Conservation (phyloP, 2,888 invertebrate species). For the Pollenia angustigena region DNA sequence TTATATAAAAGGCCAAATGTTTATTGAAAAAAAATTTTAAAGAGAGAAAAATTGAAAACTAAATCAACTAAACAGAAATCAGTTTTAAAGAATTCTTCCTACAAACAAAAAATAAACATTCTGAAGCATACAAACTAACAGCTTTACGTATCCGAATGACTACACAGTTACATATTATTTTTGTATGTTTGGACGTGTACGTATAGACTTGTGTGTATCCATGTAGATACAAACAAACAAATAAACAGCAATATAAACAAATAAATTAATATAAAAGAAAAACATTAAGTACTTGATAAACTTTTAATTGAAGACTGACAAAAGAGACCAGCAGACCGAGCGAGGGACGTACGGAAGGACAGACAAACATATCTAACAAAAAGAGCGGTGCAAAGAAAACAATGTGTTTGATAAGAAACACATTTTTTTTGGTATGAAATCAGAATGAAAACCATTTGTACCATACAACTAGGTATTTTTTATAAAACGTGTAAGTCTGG, state of each 20-base stretch:
- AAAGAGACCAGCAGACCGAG: conserved; percentile 16
- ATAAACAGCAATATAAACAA: neutral
- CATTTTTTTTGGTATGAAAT: neutral
- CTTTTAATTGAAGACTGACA: conserved; percentile 45
- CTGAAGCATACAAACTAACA: neutral
- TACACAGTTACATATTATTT: neutral
- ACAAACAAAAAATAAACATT: conserved; percentile 2
- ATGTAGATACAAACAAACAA: neutral
- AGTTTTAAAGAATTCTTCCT: conserved; percentile 42
- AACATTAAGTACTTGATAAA: conserved; percentile 48
- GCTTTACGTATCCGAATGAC: neutral
- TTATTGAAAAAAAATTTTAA: conserved; percentile 54
- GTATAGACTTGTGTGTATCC: neutral
- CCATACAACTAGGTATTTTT: neutral
- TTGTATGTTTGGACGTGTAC: neutral
- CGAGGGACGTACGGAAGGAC: neutral
- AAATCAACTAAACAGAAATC: conserved; percentile 27
- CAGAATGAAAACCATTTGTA: conserved; percentile 6
- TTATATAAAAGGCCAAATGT: conserved; percentile 41
- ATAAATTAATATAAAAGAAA: conserved; percentile 35
- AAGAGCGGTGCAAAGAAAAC: neutral
- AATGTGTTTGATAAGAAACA: conserved; percentile 20
- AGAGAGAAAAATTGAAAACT: conserved; percentile 8
- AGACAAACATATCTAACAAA: neutral
- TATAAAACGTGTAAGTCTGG: neutral